phyloP scores from a whole-genome alignment of 2,113 vertebrate genomes.

The Heterocephalus glaber region DNA sequence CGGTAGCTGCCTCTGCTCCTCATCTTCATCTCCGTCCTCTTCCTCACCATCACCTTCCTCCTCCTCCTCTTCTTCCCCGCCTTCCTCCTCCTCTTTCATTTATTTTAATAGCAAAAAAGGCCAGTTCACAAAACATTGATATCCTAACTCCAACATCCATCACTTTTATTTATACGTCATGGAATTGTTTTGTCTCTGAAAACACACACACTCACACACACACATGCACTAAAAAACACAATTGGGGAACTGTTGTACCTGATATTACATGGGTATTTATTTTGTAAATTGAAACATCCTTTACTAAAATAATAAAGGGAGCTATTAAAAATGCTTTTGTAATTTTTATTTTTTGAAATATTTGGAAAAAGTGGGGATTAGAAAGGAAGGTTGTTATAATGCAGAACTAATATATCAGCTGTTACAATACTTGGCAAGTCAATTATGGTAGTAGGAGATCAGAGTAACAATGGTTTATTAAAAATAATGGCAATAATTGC shows the following conservation, averaged over 20 bases:
- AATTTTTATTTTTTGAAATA: conserved; percentile 28
- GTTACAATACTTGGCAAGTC: background rate
- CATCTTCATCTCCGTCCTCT: too few species aligned
- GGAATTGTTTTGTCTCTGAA: background rate
- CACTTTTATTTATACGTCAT: background rate
- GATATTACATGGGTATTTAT: background rate
- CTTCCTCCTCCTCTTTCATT: too few species aligned
- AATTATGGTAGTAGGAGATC: background rate
- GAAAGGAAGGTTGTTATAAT: background rate
- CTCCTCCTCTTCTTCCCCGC: too few species aligned
- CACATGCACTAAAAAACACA: background rate
- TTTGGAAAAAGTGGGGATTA: background rate
- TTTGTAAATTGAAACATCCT: background rate
- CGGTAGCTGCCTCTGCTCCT: too few species aligned
- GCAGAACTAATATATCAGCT: background rate
- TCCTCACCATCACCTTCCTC: too few species aligned
- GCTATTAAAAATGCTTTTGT: background rate
- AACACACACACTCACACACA: background rate
- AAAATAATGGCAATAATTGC: background rate
- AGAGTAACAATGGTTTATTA: background rate
- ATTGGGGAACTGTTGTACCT: background rate
- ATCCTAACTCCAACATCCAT: background rate
- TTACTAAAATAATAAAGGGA: conserved; percentile 20
- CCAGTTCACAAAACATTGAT: background rate
- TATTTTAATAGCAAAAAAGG: background rate